Conservation (phyloP, 2,797 vertebrate species). For the Rhinoraja longicauda region DNA sequence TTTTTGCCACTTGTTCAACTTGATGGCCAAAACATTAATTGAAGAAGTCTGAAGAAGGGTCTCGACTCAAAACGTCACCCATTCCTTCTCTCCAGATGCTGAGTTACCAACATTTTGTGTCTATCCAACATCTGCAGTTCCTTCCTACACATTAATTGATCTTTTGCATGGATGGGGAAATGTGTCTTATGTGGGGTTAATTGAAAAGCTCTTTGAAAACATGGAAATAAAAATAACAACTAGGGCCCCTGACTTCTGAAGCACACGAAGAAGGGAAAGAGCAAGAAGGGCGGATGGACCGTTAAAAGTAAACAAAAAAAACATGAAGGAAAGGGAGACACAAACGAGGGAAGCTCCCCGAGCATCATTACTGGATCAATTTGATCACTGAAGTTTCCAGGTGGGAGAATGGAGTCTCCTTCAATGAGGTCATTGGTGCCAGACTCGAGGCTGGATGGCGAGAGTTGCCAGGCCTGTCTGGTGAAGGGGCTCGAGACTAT, state of each 20-base stretch:
- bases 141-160: neutral
- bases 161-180: neutral
- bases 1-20: neutral
- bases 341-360: neutral
- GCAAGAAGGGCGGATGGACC: neutral
- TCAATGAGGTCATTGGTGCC: neutral
- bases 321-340: too few relatives aligned
- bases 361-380: neutral
- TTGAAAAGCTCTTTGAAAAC: neutral
- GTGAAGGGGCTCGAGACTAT: neutral
- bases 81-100: too few relatives aligned
- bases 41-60: too few relatives aligned
- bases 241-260: too few relatives aligned
- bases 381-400: neutral
- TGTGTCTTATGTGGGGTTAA: neutral
- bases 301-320: neutral
- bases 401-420: neutral
- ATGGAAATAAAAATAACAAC: neutral
- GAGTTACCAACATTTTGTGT: too few relatives aligned
- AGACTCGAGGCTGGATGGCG: neutral
- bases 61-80: too few relatives aligned
- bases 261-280: neutral
- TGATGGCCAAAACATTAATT: neutral
- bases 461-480: neutral
- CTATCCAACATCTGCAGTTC: too few relatives aligned